phyloP scores from a whole-genome alignment of 1,140 invertebrate genomes.

The Lucilia sericata region DNA sequence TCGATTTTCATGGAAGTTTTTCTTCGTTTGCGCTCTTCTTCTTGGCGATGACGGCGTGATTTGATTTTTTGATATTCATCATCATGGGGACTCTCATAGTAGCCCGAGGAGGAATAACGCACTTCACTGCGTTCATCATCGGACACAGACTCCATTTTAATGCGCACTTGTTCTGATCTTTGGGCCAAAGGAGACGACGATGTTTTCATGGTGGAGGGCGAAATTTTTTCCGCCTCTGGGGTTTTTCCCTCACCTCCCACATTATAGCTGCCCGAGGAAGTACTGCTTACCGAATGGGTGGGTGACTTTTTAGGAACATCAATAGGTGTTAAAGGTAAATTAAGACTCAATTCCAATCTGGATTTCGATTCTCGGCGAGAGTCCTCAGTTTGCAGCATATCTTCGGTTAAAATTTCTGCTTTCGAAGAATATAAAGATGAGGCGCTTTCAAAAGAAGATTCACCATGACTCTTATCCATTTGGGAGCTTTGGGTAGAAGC shows the following conservation, averaged over 20 bases:
- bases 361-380: conserved; percentile 18
- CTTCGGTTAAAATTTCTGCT: conserved; percentile 74
- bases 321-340: conserved; percentile 24
- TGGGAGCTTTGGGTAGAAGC: conserved; percentile 69
- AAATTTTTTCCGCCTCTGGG: background rate
- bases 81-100: conserved; percentile 83
- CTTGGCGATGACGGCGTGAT: conserved; percentile 56
- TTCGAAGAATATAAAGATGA: conserved; percentile 82
- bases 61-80: conserved; percentile 58
- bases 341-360: conserved; percentile 33
- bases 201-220: background rate
- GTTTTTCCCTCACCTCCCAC: conserved; percentile 60
- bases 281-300: conserved; percentile 73
- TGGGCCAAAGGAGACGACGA: background rate
- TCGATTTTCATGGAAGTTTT: conserved; percentile 66
- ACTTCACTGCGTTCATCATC: conserved; percentile 76
- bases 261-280: conserved; percentile 76
- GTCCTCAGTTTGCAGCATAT: conserved; percentile 65
- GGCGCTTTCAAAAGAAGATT: conserved; percentile 84
- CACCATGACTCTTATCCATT: conserved; percentile 74
- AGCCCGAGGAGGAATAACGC: conserved; percentile 81
- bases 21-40: conserved; percentile 65
- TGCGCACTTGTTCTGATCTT: conserved; percentile 43
- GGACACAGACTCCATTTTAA: conserved; percentile 70
- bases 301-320: conserved; percentile 63